Evolutionary conservation across 2,888 invertebrate species (phyloP).

Genomic region (Agrotis exclamationis): DNA sequence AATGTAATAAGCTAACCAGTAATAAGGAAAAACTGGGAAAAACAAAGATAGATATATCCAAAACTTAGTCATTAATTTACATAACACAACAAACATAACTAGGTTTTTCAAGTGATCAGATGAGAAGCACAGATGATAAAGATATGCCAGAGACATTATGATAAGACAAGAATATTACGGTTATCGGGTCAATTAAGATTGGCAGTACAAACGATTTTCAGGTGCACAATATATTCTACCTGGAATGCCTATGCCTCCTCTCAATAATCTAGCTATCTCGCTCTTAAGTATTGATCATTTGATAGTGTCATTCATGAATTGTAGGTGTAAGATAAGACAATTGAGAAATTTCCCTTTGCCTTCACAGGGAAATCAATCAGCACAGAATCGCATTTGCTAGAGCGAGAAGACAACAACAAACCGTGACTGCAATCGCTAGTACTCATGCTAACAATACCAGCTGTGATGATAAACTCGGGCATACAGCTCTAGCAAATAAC

Average conservation of each 20-base stretch:
- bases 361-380: too few species aligned
- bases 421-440: too few species aligned
- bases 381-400: too few species aligned
- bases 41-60: background rate
- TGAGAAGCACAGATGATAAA: conserved; percentile 32
- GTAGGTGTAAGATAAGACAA: background rate
- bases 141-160: conserved; percentile 5
- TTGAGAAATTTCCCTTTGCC: too few species aligned
- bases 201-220: background rate
- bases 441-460: too few species aligned
- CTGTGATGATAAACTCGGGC: too few species aligned
- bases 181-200: conserved; percentile 8
- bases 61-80: conserved; percentile 28
- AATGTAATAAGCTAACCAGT: too few species aligned
- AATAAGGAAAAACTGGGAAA: conserved; percentile 1
- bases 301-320: conserved; percentile 1
- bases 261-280: background rate
- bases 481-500: too few species aligned
- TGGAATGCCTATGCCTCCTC: background rate
- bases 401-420: too few species aligned
- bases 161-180: conserved; percentile 21
- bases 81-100: conserved; percentile 9
- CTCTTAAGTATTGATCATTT: background rate
- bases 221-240: too few species aligned
- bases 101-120: conserved; percentile 6